A percentile compares a stretch with the other conserved stretches of the same genome.
Evolutionary conservation across 2,888 invertebrate species (phyloP).

Genomic region (Hyposoter dolosus): DNA sequence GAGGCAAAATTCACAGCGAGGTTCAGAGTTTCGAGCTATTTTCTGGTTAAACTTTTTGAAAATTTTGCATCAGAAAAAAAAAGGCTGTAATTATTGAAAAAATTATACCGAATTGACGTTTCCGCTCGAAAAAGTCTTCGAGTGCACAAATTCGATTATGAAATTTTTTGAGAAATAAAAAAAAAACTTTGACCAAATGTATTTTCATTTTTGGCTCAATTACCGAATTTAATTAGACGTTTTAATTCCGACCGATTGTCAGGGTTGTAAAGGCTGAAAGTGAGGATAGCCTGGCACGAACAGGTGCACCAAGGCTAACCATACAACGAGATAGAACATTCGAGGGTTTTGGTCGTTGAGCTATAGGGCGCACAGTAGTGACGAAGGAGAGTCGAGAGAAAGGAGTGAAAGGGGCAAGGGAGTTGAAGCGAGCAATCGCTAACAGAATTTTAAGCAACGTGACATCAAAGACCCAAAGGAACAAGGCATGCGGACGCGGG

Average conservation of each 20-base stretch:
- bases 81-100: background rate
- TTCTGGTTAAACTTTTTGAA: background rate
- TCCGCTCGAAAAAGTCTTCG: too few species aligned
- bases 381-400: background rate
- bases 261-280: background rate
- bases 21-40: background rate
- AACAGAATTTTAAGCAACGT: slow-evolving; percentile 74
- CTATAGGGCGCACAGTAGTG: background rate
- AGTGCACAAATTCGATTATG: background rate
- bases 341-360: slow-evolving; percentile 46
- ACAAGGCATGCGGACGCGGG: slow-evolving; percentile 58
- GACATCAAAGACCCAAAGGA: slow-evolving; percentile 74
- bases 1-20: too few species aligned
- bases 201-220: background rate
- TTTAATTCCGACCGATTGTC: background rate
- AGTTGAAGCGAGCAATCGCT: slow-evolving; percentile 63
- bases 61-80: background rate
- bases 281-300: slow-evolving; percentile 46
- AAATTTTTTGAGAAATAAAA: background rate
- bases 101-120: background rate
- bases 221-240: slow-evolving; percentile 22
- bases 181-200: background rate
- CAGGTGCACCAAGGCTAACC: slow-evolving; percentile 49
- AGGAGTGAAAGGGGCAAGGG: background rate
- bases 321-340: slow-evolving; percentile 47